Conservation (phyloP, 2,797 vertebrate genomes). For the Sebastes goodei region DNA sequence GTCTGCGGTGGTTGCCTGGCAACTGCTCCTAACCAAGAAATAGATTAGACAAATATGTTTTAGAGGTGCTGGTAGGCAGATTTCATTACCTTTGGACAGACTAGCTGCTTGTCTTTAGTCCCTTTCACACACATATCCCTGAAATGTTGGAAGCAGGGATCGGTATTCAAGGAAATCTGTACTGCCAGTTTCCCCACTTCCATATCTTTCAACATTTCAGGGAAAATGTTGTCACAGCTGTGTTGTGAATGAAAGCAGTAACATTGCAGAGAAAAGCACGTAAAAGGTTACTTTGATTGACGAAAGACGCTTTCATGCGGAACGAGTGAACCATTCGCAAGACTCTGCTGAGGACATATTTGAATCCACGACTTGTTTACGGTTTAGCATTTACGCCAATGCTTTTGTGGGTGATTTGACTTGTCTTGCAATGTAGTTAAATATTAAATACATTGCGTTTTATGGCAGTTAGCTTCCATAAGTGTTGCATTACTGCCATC, state of each 20-base stretch:
- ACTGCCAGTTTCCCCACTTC: no score
- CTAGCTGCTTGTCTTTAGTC: not conserved
- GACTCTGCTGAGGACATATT: not conserved
- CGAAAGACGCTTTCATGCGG: not conserved
- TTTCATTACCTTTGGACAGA: not conserved
- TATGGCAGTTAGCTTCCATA: not conserved
- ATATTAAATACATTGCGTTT: not conserved
- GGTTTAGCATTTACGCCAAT: not conserved
- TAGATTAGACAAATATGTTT: not conserved
- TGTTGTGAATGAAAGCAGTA: not conserved
- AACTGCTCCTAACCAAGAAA: not conserved
- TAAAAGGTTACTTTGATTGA: no score
- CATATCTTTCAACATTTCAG: not conserved
- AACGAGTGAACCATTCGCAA: not conserved
- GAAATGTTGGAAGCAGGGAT: not conserved
- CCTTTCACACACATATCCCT: not conserved
- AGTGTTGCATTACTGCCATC: not conserved
- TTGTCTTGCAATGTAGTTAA: not conserved
- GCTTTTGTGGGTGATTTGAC: not conserved
- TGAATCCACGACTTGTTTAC: not conserved
- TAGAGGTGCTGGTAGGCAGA: not conserved
- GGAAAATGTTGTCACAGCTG: not conserved
- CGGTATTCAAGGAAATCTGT: not conserved
- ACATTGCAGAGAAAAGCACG: no score
- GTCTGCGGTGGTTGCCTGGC: not conserved